Evolutionary conservation across 2,113 vertebrate genomes (phyloP).

Genomic region (Otocyon megalotis): DNA sequence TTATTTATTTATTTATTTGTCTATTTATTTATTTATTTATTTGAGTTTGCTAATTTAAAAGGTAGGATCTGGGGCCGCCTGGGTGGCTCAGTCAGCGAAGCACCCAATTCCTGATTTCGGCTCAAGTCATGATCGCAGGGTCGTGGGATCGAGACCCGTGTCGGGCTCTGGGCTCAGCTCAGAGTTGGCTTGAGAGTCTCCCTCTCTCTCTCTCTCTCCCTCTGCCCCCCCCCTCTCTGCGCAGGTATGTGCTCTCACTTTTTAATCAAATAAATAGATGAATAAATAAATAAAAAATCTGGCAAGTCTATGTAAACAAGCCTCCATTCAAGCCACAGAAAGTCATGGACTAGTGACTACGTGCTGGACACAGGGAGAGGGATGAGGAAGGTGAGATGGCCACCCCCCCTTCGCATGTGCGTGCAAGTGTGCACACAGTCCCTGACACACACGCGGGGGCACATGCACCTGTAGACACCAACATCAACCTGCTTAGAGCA

Average conservation of each 20-base stretch:
- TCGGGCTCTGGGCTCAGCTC: neutral
- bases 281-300: neutral
- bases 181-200: neutral
- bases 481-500: neutral
- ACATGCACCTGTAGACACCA: rapidly evolving
- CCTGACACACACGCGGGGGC: neutral
- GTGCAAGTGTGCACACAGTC: neutral
- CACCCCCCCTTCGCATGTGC: rapidly evolving
- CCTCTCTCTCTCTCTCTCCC: neutral
- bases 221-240: neutral
- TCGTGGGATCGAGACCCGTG: neutral
- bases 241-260: too few species aligned
- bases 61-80: neutral
- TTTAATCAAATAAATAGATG: neutral
- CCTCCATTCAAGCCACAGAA: neutral
- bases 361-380: neutral
- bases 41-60: neutral
- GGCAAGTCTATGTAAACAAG: neutral
- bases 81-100: neutral
- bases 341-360: neutral
- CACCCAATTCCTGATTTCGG: neutral
- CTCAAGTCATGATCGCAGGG: neutral
- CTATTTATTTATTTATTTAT: too few species aligned
- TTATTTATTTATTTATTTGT: too few species aligned
- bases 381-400: neutral